Evolutionary conservation across 2,888 invertebrate species (phyloP).

Genomic region (Apotomis capreana): DNA sequence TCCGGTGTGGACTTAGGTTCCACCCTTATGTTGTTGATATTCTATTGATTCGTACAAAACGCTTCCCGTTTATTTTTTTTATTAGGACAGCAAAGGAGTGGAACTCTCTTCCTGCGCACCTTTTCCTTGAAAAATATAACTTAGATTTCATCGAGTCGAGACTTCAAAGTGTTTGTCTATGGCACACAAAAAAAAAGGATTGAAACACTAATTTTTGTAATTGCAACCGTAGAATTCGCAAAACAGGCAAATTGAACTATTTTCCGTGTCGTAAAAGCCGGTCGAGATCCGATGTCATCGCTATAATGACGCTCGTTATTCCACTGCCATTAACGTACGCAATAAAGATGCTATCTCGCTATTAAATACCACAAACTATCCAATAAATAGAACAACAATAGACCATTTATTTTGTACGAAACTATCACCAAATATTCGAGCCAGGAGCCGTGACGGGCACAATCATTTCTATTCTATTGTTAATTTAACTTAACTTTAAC

Average conservation of each 20-base stretch:
- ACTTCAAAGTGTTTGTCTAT: too few relatives aligned
- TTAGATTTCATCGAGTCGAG: too few relatives aligned
- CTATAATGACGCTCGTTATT: constrained; percentile 18
- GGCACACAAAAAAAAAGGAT: too few relatives aligned
- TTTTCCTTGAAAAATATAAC: too few relatives aligned
- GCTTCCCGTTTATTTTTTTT: too few relatives aligned
- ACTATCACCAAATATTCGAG: constrained; percentile 47
- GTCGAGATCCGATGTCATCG: constrained; percentile 23
- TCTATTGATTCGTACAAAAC: too few relatives aligned
- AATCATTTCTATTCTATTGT: constrained; percentile 47
- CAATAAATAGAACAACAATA: constrained; percentile 53
- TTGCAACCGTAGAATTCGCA: background rate
- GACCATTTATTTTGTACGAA: constrained; percentile 47
- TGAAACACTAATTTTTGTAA: background rate
- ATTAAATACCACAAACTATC: constrained; percentile 49
- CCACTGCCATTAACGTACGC: constrained; percentile 28
- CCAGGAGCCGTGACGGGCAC: constrained; percentile 52
- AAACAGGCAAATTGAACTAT: background rate
- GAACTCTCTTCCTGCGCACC: too few relatives aligned
- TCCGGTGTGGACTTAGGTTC: too few relatives aligned
- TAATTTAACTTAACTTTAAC: constrained; percentile 30
- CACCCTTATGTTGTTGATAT: too few relatives aligned
- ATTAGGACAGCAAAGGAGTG: too few relatives aligned
- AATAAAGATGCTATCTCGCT: constrained; percentile 45
- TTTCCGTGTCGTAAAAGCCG: constrained; percentile 27